Conservation (phyloP, 1,140 invertebrate species). For the Heliconius himera region DNA sequence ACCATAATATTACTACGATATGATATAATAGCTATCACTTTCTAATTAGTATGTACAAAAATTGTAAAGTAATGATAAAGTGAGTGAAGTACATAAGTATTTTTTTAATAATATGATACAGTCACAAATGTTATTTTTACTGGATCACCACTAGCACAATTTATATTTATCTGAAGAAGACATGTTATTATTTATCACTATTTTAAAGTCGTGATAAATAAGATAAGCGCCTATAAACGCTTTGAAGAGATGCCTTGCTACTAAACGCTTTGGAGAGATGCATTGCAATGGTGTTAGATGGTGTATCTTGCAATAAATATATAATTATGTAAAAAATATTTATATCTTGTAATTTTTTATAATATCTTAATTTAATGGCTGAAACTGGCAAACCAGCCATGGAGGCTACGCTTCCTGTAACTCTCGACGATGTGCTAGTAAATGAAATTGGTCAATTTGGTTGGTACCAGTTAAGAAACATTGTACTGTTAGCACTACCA, state of each 20-base stretch:
- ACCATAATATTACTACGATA: too few species aligned
- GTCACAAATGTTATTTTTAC: too few species aligned
- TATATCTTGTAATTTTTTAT: not conserved
- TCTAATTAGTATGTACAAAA: too few species aligned
- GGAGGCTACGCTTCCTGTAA: conserved; percentile 23
- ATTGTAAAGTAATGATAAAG: too few species aligned
- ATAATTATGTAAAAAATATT: not conserved
- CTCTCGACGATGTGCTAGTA: conserved; percentile 54
- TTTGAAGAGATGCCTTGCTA: not conserved
- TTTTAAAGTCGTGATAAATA: not conserved
- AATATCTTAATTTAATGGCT: not conserved
- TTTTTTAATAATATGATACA: too few species aligned
- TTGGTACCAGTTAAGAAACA: conserved; percentile 40
- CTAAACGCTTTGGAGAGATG: not conserved
- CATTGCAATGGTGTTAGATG: not conserved
- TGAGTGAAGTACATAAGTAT: too few species aligned
- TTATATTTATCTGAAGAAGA: not conserved
- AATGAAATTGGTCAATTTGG: conserved; percentile 60
- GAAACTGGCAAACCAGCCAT: not conserved
- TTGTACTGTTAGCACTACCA: conserved; percentile 42
- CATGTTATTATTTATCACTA: not conserved
- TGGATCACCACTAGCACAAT: too few species aligned
- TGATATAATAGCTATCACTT: too few species aligned
- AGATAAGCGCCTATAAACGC: not conserved
- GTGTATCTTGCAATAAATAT: not conserved